phyloP scores from a whole-genome alignment of 2,888 invertebrate species.

The Cheiracanthium punctorium region DNA sequence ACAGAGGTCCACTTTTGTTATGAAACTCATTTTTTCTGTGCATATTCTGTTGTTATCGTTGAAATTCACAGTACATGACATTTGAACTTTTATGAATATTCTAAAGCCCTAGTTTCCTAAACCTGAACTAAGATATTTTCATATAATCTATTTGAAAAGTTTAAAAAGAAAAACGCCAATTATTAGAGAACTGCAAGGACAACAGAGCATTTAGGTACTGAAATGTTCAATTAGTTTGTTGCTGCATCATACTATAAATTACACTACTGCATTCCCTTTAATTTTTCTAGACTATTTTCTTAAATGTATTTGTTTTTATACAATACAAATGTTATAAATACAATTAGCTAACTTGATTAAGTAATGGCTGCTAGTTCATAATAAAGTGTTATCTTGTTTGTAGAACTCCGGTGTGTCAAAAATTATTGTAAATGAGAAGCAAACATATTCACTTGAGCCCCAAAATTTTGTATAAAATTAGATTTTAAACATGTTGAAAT shows the following conservation, averaged over 20 bases:
- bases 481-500: too few species aligned
- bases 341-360: not conserved
- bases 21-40: conserved; percentile 59
- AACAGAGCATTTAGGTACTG: not conserved
- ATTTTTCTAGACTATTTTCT: too few species aligned
- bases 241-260: not conserved
- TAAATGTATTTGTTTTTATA: too few species aligned
- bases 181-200: too few species aligned
- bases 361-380: not conserved
- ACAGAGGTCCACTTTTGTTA: conserved; percentile 63
- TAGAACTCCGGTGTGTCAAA: not conserved
- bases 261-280: too few species aligned
- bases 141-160: not conserved
- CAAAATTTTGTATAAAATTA: too few species aligned
- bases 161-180: too few species aligned
- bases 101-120: conserved; percentile 29
- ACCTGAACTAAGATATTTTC: not conserved
- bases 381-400: not conserved
- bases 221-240: not conserved
- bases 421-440: too few species aligned
- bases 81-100: not conserved
- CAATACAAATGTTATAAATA: too few species aligned
- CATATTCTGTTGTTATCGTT: conserved; percentile 8
- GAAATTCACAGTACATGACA: not conserved
- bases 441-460: too few species aligned